Base-by-base conservation (phyloP, 2,888 invertebrate species). In the Drosophila testacea region DNA sequence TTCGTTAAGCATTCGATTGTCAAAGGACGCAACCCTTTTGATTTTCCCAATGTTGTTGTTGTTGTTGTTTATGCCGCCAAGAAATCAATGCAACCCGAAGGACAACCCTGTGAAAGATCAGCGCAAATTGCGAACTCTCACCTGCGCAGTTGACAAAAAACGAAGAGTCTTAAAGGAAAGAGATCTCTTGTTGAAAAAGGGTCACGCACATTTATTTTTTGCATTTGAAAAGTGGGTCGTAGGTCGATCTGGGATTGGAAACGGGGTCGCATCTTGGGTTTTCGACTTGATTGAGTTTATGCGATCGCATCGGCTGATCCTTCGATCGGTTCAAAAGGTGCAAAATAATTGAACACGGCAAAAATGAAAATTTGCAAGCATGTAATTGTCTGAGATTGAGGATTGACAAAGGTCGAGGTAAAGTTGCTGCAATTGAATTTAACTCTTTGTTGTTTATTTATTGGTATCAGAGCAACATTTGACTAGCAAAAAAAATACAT, bases 321-420 rank as follows among this genome's bases (percentile, higher is more conserved):
- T 75, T 73, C 74, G 77, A 78, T 85, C 83, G 70, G 69, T 76
- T 79, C 76, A 79, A 83, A 89, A 84, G 89, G 89, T 88, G 88
- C 77, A 81, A 87, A 88, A 89, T 87, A 87, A 89, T 87, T 87
- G 82, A 87, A 71, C 78, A 75, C 63, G 48, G 76, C 51, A 73
- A 70, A 68, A 69, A 59, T 55, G 63, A 71, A 89, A 91, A 91
- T 91, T 91, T 91, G 91, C 91, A 85, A 91, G 91, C 91, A 89
- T 91, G 91, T 91, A 91, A 91, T 91, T 91, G 91, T 85, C 76
- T 85, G 72, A 77, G 77, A 77, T 63, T 11, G 63, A 48, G 48
- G 30, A 56, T 65, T 83, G 74, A 79, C 77, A 77, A 74, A 77
- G 73, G 81, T 73, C 68, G 65, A 50, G 48, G 62, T 69, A 65